phyloP scores from a whole-genome alignment of 1,140 invertebrate genomes.

The Araneus ventricosus region DNA sequence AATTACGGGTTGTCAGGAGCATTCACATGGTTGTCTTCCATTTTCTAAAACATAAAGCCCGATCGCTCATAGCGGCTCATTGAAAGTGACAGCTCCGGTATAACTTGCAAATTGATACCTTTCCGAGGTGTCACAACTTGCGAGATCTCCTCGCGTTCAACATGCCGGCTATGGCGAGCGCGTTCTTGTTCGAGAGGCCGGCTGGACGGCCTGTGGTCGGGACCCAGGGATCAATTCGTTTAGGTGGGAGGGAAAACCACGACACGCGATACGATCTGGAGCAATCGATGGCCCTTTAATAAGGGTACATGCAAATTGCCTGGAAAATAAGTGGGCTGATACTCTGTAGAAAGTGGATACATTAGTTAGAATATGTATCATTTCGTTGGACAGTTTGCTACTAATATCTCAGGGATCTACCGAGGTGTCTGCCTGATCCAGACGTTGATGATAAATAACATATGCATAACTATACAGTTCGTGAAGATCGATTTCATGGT shows the following conservation, averaged over 20 bases:
- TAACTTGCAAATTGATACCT: slow-evolving; percentile 58
- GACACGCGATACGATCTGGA: slow-evolving; percentile 7
- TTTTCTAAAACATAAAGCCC: slow-evolving; percentile 8
- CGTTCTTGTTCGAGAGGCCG: background rate
- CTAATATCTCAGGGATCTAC: too few species aligned
- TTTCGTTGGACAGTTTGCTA: too few species aligned
- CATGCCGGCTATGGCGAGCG: background rate
- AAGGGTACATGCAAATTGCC: background rate
- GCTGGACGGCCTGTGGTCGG: slow-evolving; percentile 15
- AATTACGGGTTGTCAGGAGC: slow-evolving; percentile 52
- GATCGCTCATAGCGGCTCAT: slow-evolving; percentile 43
- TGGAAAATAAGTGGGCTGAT: background rate
- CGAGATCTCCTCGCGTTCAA: background rate
- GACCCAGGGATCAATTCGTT: slow-evolving; percentile 45
- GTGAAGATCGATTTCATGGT: too few species aligned
- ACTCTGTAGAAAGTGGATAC: background rate
- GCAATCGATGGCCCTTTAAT: slow-evolving; percentile 39
- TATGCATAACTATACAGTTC: too few species aligned
- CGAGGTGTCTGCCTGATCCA: too few species aligned
- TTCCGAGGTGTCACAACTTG: slow-evolving; percentile 34
- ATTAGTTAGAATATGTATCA: background rate
- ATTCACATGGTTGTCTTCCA: slow-evolving; percentile 7
- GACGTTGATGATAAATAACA: too few species aligned
- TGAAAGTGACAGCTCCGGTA: slow-evolving; percentile 44
- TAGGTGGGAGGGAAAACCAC: slow-evolving; percentile 6